Conservation (phyloP, 2,113 vertebrate genomes). For the Ictidomys tridecemlineatus region DNA sequence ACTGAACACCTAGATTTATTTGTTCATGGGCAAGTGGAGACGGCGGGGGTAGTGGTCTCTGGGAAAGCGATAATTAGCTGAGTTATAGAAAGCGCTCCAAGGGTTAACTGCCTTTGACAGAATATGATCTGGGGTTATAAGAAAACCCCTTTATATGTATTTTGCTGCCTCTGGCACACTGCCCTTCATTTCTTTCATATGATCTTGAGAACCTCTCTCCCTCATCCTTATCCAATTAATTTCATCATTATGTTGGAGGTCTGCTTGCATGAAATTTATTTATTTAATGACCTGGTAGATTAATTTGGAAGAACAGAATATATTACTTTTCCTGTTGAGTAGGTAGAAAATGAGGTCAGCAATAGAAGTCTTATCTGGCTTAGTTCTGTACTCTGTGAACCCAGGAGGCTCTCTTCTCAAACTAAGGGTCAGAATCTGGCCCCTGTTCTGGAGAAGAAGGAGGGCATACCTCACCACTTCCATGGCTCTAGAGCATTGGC, state of each 20-base stretch:
- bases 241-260: slow-evolving; percentile 71
- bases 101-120: slow-evolving; percentile 18
- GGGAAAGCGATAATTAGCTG: slow-evolving; percentile 7
- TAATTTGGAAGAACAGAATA: slow-evolving; percentile 70
- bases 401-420: background rate
- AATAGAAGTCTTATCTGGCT: background rate
- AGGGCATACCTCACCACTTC: background rate
- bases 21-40: background rate
- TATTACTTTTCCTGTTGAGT: slow-evolving; percentile 67
- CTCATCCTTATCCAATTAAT: slow-evolving; percentile 72
- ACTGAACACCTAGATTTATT: background rate
- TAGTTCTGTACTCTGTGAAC: slow-evolving; percentile 5
- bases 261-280: slow-evolving; percentile 65
- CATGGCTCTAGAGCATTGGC: fast-evolving
- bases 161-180: background rate
- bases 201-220: slow-evolving; percentile 38
- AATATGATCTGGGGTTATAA: background rate
- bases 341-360: slow-evolving; percentile 66
- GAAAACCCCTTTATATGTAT: background rate
- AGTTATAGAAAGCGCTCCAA: background rate
- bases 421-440: background rate
- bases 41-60: background rate
- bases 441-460: background rate
- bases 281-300: slow-evolving; percentile 76
- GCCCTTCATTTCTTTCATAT: slow-evolving; percentile 47